These are phyloP conservation scores for Protodeltote pygarga DNA, from an alignment of 2,888 invertebrate genomes.

Conservation along the genomic window DNA sequence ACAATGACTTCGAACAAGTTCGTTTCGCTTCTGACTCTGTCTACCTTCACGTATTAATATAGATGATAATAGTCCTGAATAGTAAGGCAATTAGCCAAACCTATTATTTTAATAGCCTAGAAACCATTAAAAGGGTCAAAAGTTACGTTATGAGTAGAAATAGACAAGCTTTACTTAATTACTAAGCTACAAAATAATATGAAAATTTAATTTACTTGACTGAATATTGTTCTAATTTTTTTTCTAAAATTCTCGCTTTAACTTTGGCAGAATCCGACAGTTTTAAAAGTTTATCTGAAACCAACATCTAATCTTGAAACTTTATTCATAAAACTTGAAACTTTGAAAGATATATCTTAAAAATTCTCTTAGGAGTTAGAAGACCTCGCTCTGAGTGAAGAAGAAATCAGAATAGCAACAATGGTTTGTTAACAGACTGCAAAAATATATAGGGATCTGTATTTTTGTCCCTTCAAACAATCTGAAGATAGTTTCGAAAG, in stretches of 20 bases:
- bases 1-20: constrained; percentile 39
- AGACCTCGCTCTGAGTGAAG: constrained; percentile 14
- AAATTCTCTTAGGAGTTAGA: constrained; percentile 24
- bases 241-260: constrained; percentile 9
- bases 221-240: constrained; percentile 7
- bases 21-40: constrained; percentile 8
- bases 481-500: too few species aligned
- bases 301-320: constrained; percentile 37
- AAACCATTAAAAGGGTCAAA: constrained; percentile 33
- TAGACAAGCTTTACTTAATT: constrained; percentile 13
- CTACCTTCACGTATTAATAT: constrained; percentile 10
- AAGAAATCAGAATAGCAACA: constrained; percentile 18
- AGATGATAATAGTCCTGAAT: constrained; percentile 22
- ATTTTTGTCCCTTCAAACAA: too few species aligned
- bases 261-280: constrained; percentile 13
- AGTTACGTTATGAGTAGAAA: constrained; percentile 11
- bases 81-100: constrained; percentile 29
- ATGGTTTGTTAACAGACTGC: constrained; percentile 12
- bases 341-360: constrained; percentile 29
- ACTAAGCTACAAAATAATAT: background rate
- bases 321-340: constrained; percentile 38
- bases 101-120: constrained; percentile 33
- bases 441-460: constrained; percentile 5
- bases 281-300: constrained; percentile 27
- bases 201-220: background rate